phyloP scores from a whole-genome alignment of 2,113 vertebrate species.

The Prolemur simus region DNA sequence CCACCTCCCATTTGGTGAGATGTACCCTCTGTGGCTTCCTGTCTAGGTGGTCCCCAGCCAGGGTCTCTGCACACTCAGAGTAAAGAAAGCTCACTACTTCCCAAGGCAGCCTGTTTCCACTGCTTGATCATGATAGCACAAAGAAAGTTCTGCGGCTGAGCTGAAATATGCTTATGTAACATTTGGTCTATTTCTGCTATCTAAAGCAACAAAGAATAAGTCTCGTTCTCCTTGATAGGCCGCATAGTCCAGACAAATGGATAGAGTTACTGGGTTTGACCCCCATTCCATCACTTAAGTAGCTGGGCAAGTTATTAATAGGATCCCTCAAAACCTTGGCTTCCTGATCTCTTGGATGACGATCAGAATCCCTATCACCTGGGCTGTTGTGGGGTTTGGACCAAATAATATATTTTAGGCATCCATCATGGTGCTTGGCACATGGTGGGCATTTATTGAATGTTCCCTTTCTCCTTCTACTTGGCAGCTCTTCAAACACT shows the following conservation, averaged over 20 bases:
- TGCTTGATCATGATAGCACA: neutral
- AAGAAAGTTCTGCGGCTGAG: neutral
- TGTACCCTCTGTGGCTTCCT: neutral
- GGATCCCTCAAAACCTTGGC: neutral
- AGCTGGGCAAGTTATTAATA: neutral
- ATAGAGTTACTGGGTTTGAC: neutral
- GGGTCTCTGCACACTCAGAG: neutral
- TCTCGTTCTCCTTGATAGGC: neutral
- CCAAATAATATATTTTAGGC: neutral
- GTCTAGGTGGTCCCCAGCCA: neutral
- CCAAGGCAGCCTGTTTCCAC: neutral
- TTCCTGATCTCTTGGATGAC: neutral
- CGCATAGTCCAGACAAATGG: neutral
- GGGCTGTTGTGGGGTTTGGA: neutral
- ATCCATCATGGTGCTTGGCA: neutral
- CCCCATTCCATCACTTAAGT: neutral
- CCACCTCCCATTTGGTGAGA: neutral
- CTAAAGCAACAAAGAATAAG: conserved; percentile 33
- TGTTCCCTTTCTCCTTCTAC: neutral
- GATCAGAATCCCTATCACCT: neutral
- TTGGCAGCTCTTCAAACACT: conserved; percentile 56
- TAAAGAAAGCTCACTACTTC: neutral
- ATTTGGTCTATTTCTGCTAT: neutral
- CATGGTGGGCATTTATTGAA: neutral
- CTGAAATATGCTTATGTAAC: neutral